Conservation (phyloP, 2,113 vertebrate genomes). For the Promerops cafer region DNA sequence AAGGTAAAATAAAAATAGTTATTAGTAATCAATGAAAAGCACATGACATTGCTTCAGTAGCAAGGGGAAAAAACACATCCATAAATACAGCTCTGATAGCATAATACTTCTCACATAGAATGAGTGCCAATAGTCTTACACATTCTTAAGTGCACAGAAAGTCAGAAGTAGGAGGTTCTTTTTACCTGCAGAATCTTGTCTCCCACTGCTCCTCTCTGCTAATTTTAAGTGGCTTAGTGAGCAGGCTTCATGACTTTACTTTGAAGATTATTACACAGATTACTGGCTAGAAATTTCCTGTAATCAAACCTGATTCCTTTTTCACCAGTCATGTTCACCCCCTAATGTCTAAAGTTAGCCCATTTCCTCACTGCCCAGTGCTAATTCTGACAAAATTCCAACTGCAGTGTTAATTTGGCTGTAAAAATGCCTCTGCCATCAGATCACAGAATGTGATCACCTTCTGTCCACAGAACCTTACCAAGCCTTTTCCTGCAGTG, state of each 20-base stretch:
- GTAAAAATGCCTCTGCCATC: background rate
- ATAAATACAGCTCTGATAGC: background rate
- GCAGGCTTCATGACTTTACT: background rate
- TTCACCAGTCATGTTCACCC: background rate
- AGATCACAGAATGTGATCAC: background rate
- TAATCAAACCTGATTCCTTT: background rate
- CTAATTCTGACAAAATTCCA: background rate
- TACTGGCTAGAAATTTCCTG: background rate
- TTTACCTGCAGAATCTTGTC: background rate
- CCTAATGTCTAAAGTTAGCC: background rate
- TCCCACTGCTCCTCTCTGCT: background rate
- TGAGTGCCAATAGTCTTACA: background rate
- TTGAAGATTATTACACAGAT: background rate
- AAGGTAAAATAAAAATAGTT: background rate
- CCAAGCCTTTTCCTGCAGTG: background rate
- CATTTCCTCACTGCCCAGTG: accelerated
- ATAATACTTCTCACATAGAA: background rate
- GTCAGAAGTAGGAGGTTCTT: background rate
- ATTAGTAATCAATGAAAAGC: background rate
- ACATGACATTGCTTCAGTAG: background rate
- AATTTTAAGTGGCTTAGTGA: background rate
- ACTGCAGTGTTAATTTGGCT: background rate
- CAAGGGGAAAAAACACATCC: background rate
- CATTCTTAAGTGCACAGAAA: background rate
- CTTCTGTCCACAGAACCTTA: background rate